Evolutionary conservation across 1,140 invertebrate genomes (phyloP).

Genomic region (Thrips palmi): DNA sequence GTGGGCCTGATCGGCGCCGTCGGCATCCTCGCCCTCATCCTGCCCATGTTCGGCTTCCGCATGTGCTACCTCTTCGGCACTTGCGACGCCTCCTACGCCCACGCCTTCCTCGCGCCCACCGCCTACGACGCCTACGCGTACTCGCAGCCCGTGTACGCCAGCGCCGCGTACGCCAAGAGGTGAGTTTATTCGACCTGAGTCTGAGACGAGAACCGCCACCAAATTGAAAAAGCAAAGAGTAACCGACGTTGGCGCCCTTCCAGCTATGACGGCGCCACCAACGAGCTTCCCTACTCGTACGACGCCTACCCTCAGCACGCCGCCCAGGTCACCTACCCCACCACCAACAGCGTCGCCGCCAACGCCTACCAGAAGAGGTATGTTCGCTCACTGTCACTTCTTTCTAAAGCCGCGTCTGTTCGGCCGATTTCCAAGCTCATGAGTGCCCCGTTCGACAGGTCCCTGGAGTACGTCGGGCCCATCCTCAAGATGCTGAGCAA

Average conservation of each 20-base stretch:
- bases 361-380: conserved; percentile 14
- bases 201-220: too few relatives aligned
- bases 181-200: too few relatives aligned
- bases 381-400: not conserved
- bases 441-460: too few relatives aligned
- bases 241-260: too few relatives aligned
- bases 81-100: conserved; percentile 10
- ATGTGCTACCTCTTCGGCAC: conserved; percentile 15
- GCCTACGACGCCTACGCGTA: conserved; percentile 9
- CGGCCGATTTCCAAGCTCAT: conserved; percentile 3
- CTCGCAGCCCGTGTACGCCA: too few relatives aligned
- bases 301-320: conserved; percentile 8
- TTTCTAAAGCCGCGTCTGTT: not conserved
- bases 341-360: not conserved
- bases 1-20: conserved; percentile 12
- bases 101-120: conserved; percentile 1
- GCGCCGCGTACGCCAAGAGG: too few relatives aligned
- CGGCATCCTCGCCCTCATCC: conserved; percentile 12
- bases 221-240: too few relatives aligned
- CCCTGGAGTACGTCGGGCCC: conserved; percentile 17
- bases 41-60: conserved; percentile 14
- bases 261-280: too few relatives aligned
- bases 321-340: conserved; percentile 10
- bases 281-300: conserved; percentile 4
- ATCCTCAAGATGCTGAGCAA: conserved; percentile 14